Conservation (phyloP, 2,888 invertebrate genomes). For the Scaptomyza cyrtandrae region DNA sequence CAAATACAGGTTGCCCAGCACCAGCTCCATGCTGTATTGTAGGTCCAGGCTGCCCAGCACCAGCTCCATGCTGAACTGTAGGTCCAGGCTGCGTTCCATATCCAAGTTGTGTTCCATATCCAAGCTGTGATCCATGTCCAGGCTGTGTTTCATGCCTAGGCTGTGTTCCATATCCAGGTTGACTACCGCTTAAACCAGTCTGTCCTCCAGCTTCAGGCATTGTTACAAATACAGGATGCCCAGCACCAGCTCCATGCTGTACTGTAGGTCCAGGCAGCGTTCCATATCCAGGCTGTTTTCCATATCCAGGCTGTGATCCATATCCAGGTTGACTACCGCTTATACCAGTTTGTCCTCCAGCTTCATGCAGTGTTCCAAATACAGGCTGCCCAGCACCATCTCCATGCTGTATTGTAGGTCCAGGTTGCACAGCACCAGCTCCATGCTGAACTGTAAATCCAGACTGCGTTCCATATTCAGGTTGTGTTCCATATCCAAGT, state of each 20-base stretch:
- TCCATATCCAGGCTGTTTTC: not conserved
- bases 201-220: constrained; percentile 13
- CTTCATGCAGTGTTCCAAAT: no score
- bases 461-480: not conserved
- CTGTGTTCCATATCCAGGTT: constrained; percentile 15
- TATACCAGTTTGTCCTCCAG: not conserved
- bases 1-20: constrained; percentile 10
- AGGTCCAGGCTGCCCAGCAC: constrained; percentile 1
- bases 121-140: no score
- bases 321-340: constrained; percentile 1
- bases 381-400: not conserved
- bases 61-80: not conserved
- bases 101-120: not conserved
- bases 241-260: not conserved
- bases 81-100: constrained; percentile 8
- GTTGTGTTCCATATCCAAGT: no score
- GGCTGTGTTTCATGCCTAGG: not conserved
- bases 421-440: no score
- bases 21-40: constrained; percentile 8
- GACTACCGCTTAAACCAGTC: constrained; percentile 19
- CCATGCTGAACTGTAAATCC: no score
- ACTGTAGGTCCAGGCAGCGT: constrained; percentile 7
- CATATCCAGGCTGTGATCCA: constrained; percentile 11
- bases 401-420: constrained; percentile 17
- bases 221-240: constrained; percentile 12